phyloP scores from a whole-genome alignment of 1,140 invertebrate species.

The Hycleus phaleratus region DNA sequence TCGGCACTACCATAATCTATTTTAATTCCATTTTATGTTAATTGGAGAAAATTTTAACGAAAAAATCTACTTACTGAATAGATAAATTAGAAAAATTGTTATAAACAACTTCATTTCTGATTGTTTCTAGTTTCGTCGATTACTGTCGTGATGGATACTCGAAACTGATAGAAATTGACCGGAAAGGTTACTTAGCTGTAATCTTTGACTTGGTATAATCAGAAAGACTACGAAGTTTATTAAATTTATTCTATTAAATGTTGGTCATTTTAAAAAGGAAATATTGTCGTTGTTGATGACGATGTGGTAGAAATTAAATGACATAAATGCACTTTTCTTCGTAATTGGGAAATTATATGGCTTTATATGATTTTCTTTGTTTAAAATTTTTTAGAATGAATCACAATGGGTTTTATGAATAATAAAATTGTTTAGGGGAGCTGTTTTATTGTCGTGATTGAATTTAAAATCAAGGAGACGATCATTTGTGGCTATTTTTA shows the following conservation, averaged over 20 bases:
- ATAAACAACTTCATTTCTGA: neutral
- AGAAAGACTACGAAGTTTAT: conserved; percentile 2
- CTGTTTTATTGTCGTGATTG: too few relatives aligned
- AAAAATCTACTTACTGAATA: neutral
- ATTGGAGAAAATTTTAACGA: neutral
- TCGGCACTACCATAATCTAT: neutral
- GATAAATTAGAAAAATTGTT: neutral
- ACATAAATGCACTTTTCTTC: too few relatives aligned
- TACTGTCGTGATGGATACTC: neutral
- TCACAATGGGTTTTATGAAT: neutral
- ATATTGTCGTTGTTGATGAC: too few relatives aligned
- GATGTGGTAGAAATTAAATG: too few relatives aligned
- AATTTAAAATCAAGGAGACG: too few relatives aligned
- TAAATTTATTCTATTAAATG: neutral
- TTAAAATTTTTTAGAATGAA: too few relatives aligned
- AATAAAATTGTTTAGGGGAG: neutral
- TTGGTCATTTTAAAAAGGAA: too few relatives aligned
- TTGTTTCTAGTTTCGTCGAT: neutral
- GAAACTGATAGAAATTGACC: too few relatives aligned
- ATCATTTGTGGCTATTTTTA: too few relatives aligned
- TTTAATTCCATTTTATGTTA: neutral
- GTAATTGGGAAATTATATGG: too few relatives aligned
- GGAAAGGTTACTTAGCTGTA: neutral
- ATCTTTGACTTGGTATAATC: conserved; percentile 9
- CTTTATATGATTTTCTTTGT: too few relatives aligned